A percentile compares a stretch with the other conserved stretches of the same genome.
phyloP scores from a whole-genome alignment of 2,888 invertebrate genomes.

The Altica lythri region DNA sequence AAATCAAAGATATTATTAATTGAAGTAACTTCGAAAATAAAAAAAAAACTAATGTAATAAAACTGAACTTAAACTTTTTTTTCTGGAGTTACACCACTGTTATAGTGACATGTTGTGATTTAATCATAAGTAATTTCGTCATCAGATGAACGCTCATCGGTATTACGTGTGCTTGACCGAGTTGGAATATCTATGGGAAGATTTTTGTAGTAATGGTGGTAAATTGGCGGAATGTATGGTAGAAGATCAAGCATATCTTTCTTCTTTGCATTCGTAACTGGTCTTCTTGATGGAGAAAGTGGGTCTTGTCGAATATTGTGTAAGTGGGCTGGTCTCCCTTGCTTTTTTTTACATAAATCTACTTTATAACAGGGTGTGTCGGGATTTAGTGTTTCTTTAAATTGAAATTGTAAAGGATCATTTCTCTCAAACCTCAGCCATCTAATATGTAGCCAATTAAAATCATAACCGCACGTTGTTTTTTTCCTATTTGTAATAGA shows the following conservation, averaged over 20 bases:
- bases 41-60: no score
- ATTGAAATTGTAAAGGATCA: background rate
- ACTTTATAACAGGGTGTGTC: background rate
- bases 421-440: background rate
- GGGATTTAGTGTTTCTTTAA: constrained; percentile 1
- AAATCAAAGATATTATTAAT: no score
- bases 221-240: background rate
- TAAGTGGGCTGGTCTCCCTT: background rate
- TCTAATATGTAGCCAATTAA: constrained; percentile 4
- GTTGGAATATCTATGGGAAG: background rate
- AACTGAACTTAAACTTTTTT: no score
- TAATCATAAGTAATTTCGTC: no score
- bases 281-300: background rate
- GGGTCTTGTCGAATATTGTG: no score
- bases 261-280: background rate
- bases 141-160: no score
- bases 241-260: background rate
- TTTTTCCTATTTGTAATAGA: constrained; percentile 13
- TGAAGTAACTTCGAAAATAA: no score
- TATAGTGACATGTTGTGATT: no score
- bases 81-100: no score
- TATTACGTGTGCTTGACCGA: no score
- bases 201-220: background rate
- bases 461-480: constrained; percentile 6
- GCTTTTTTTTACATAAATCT: background rate